A percentile compares a stretch with the other conserved stretches of the same genome.
Evolutionary conservation across 2,797 vertebrate species (phyloP).

Genomic region (Geotrypetes seraphini): DNA sequence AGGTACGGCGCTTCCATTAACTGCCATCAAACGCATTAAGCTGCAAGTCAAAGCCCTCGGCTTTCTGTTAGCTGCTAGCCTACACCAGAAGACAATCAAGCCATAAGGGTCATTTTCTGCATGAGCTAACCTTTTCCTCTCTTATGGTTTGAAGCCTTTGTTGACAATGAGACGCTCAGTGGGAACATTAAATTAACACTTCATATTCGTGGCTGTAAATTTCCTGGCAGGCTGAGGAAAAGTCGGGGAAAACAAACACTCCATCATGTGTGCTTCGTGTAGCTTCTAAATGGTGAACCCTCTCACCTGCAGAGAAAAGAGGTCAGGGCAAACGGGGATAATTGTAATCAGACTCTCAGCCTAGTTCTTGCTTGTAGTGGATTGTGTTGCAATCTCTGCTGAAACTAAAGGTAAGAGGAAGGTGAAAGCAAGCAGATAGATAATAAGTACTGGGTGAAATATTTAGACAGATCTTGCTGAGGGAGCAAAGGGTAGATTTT

Average conservation of each 20-base stretch:
- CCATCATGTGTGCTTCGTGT: slow-evolving; percentile 81
- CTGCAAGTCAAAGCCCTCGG: slow-evolving; percentile 46
- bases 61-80: slow-evolving; percentile 62
- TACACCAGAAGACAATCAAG: slow-evolving; percentile 75
- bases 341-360: slow-evolving; percentile 59
- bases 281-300: slow-evolving; percentile 58
- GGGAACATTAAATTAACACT: slow-evolving; percentile 83
- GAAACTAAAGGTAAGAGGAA: slow-evolving; percentile 47
- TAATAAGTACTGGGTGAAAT: slow-evolving; percentile 26
- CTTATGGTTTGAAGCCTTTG: slow-evolving; percentile 50
- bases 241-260: slow-evolving; percentile 83
- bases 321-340: slow-evolving; percentile 44
- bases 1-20: slow-evolving; percentile 52
- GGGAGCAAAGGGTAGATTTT: slow-evolving; percentile 3
- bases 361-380: slow-evolving; percentile 43
- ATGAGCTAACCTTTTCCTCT: slow-evolving; percentile 79
- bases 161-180: slow-evolving; percentile 64
- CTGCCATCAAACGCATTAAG: slow-evolving; percentile 53
- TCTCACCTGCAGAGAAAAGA: slow-evolving; percentile 69
- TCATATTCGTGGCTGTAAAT: slow-evolving; percentile 60
- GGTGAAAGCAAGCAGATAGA: slow-evolving; percentile 42
- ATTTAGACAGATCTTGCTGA: slow-evolving; percentile 19
- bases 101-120: slow-evolving; percentile 85
- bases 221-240: slow-evolving; percentile 65
- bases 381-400: slow-evolving; percentile 45